A percentile compares a stretch with the other conserved stretches of the same genome.
Evolutionary conservation across 2,797 vertebrate genomes (phyloP).

Genomic region (Nothura maculosa): DNA sequence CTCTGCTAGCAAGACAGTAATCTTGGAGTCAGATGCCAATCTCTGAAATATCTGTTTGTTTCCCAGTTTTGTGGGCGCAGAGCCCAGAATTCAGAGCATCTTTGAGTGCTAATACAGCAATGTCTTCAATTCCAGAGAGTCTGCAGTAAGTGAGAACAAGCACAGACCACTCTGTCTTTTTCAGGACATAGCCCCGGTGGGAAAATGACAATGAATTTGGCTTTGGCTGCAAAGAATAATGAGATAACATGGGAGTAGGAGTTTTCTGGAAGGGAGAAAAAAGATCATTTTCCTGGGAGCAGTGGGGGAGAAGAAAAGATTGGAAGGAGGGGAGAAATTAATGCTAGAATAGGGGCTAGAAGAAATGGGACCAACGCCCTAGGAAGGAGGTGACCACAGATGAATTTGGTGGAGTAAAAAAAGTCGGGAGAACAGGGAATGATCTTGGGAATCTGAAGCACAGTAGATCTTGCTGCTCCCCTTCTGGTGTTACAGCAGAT

Average conservation of each 20-base stretch:
- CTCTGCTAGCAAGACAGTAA: not conserved
- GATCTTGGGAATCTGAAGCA: not conserved
- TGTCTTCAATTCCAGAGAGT: constrained; percentile 19
- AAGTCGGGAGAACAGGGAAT: constrained; percentile 1
- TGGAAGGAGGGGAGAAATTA: constrained; percentile 29
- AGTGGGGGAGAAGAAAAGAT: not conserved
- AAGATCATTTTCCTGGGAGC: constrained; percentile 41
- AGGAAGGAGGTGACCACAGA: not conserved
- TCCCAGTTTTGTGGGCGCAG: not conserved
- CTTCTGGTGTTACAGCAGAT: not conserved
- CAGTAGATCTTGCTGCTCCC: not conserved
- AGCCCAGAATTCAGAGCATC: constrained; percentile 27
- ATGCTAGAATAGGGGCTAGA: not conserved
- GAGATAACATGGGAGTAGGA: constrained; percentile 63
- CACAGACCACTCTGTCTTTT: constrained; percentile 49
- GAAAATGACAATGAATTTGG: constrained; percentile 55
- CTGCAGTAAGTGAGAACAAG: constrained; percentile 52
- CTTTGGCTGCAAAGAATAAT: constrained; percentile 55
- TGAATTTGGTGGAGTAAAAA: constrained; percentile 1
- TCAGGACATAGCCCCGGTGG: constrained; percentile 27
- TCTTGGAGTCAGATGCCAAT: constrained; percentile 2
- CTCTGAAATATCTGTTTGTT: constrained; percentile 8
- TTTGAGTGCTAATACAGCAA: not conserved
- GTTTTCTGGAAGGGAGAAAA: constrained; percentile 46
- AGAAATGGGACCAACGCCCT: not conserved